Evolutionary conservation across 2,797 vertebrate species (phyloP), one percentile per base, ranked within the genome.

Genomic region (Menidia menidia): DNA sequence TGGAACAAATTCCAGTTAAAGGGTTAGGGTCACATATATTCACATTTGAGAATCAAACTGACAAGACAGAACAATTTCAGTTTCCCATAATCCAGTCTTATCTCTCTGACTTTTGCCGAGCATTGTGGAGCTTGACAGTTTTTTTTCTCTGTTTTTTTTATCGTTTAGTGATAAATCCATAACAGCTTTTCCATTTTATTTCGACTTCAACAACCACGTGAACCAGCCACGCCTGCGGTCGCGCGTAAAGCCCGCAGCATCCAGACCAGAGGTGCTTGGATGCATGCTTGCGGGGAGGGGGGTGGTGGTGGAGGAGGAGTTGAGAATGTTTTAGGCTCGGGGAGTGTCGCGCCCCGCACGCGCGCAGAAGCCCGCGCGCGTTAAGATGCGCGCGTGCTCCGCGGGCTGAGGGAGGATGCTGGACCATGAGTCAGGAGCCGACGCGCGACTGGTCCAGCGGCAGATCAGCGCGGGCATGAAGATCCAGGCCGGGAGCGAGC

Each of bases 401-500:
- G 57, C 66, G 13, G 60, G 64, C 25, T 59, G 80, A 77, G 60
- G 77, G 75, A 82, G 76, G 77, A 85, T 88, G 90, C 76, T 87
- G 51, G 83, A 87, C 69, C 74, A 83, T 76, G 86, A 89, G n/a
- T 73, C 86, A 19, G 75, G 71, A 16, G 77, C 85, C 6, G 91
- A 87, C 57, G 81, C 80, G 65, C 83, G 86, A 74, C 78, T 91
- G 62, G 82, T 89, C 57, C 79, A 68, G 42, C 79, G 68, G 42
- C 85, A 85, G 61, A 86, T 84, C 71, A 84, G 53, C 74, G 60
- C 78, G 6, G 77, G 82, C 0, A 89, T 92, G 89, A 93, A 82
- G 84, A 89, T 91, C 66, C 89, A 91, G 52, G 78, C 85, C 6
- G 80, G 85, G 2, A 56, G 84, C 9, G 92, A 93, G 67, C 89